phyloP scores from a whole-genome alignment of 2,888 invertebrate species.

The Mythimna ferrago region DNA sequence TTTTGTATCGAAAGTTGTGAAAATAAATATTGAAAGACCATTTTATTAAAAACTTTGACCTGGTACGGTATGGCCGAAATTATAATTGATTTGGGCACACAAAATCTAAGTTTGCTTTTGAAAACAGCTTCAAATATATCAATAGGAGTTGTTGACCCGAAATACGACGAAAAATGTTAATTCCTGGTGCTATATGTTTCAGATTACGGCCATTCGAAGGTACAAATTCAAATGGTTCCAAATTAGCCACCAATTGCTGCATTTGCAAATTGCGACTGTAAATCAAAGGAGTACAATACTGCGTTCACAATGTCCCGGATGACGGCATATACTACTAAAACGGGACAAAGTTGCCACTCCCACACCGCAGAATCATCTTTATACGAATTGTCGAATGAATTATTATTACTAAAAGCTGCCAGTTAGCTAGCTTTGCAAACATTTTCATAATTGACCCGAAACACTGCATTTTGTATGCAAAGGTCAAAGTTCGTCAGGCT shows the following conservation, averaged over 20 bases:
- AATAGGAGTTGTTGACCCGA: background rate
- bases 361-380: background rate
- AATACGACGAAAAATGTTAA: background rate
- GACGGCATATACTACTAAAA: slow-evolving; percentile 14
- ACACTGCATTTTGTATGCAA: slow-evolving; percentile 28
- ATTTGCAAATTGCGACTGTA: slow-evolving; percentile 32
- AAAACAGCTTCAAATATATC: background rate
- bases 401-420: slow-evolving; percentile 5
- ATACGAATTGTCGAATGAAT: slow-evolving; percentile 9
- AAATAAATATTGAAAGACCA: background rate
- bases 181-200: background rate
- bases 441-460: slow-evolving; percentile 1
- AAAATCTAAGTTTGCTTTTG: background rate
- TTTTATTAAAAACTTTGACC: background rate
- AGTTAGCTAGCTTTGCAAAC: background rate
- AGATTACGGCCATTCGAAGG: too few species aligned
- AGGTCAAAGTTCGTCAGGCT: slow-evolving; percentile 42
- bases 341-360: slow-evolving; percentile 36
- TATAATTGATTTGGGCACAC: background rate
- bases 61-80: background rate
- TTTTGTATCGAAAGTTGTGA: background rate
- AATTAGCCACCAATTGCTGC: slow-evolving; percentile 26
- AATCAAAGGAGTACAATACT: slow-evolving; percentile 30
- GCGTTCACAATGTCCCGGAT: slow-evolving; percentile 26
- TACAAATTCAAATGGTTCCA: slow-evolving; percentile 7